Evolutionary conservation across 92 coral and sea anemone species (phyloP).

Genomic region (Porites cylindrica): DNA sequence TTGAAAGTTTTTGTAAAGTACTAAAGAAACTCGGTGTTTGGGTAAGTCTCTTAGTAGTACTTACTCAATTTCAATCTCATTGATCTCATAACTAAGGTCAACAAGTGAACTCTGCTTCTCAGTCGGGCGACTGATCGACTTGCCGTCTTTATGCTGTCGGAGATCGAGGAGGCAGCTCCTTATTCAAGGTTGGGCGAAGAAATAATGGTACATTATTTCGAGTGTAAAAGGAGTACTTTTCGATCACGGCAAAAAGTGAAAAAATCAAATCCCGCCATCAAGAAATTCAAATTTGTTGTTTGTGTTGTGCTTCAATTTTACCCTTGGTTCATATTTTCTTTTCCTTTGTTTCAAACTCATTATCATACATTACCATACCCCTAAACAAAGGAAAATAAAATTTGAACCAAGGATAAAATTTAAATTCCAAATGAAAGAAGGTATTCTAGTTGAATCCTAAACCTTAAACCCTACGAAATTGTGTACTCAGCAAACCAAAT

Average conservation of each 20-base stretch:
- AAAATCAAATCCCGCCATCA: slow-evolving; percentile 21
- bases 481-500: slow-evolving; percentile 25
- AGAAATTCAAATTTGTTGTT: slow-evolving; percentile 14
- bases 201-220: slow-evolving; percentile 1
- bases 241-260: slow-evolving; percentile 9
- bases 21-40: slow-evolving; percentile 28
- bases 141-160: slow-evolving; percentile 36
- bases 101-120: slow-evolving; percentile 50
- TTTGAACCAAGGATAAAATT: no score
- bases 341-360: no score
- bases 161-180: slow-evolving; percentile 19
- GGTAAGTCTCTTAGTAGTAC: slow-evolving; percentile 33
- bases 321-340: no score
- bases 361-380: no score
- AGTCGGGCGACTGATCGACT: slow-evolving; percentile 39
- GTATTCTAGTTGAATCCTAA: slow-evolving; percentile 18
- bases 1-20: slow-evolving; percentile 25
- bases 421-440: slow-evolving; percentile 1
- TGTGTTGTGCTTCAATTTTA: slow-evolving; percentile 4
- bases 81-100: slow-evolving; percentile 19
- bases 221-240: neutral
- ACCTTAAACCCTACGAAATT: slow-evolving; percentile 19
- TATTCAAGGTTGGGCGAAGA: slow-evolving; percentile 13
- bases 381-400: no score
- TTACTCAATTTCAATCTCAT: slow-evolving; percentile 19